These are phyloP conservation scores for Drosophila albomicans DNA, from an alignment of 1,140 invertebrate genomes.

Conservation along the genomic window DNA sequence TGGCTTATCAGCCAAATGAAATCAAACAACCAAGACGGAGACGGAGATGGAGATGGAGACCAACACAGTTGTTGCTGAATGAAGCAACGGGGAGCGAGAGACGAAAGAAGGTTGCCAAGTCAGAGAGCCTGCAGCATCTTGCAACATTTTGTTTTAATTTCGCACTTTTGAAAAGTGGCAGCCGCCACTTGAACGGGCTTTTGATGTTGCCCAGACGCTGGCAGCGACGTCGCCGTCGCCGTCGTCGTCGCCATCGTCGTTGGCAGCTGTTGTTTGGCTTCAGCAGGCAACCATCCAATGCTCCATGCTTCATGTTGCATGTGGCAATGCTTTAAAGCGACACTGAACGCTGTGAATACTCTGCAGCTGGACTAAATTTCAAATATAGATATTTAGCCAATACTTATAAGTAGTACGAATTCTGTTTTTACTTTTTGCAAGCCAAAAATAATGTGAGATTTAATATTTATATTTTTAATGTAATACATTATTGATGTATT, in stretches of 20 bases:
- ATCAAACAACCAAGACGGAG: slow-evolving; percentile 66
- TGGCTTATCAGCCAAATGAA: slow-evolving; percentile 70
- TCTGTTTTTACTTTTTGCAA: no score
- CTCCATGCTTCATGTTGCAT: slow-evolving; percentile 12
- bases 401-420: no score
- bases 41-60: no score
- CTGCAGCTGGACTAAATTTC: background rate
- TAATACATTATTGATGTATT: no score
- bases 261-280: slow-evolving; percentile 51
- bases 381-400: no score
- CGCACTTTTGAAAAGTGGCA: slow-evolving; percentile 79
- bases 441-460: no score
- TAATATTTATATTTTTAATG: no score
- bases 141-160: slow-evolving; percentile 83
- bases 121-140: slow-evolving; percentile 72
- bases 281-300: slow-evolving; percentile 24
- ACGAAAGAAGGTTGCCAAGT: slow-evolving; percentile 15
- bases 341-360: background rate
- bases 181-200: slow-evolving; percentile 72
- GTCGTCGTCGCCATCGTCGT: slow-evolving; percentile 1
- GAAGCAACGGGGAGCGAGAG: background rate
- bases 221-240: slow-evolving; percentile 30
- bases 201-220: slow-evolving; percentile 68
- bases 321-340: background rate
- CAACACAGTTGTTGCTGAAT: slow-evolving; percentile 9